Conservation (phyloP, 2,113 vertebrate genomes). For the Vulpes vulpes region DNA sequence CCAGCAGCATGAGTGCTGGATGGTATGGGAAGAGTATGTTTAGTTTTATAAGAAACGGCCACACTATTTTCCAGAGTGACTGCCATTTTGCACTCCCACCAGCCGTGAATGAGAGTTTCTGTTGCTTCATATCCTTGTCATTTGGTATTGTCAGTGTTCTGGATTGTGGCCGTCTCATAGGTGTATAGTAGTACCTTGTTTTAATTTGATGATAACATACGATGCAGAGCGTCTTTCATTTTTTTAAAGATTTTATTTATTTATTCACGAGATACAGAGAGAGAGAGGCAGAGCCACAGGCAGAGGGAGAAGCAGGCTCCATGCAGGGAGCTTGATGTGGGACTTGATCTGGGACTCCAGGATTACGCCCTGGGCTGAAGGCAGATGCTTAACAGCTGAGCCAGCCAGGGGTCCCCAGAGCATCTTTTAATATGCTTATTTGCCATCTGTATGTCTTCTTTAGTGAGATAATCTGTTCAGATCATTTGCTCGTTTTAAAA, state of each 20-base stretch:
- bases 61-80: not conserved
- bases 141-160: not conserved
- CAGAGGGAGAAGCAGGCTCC: too few species aligned
- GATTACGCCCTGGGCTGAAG: too few species aligned
- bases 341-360: too few species aligned
- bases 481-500: not conserved
- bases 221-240: not conserved
- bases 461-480: too few species aligned
- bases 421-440: too few species aligned
- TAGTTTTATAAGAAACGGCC: conserved; percentile 31
- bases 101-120: not conserved
- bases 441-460: too few species aligned
- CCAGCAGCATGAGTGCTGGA: not conserved
- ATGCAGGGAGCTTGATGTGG: too few species aligned
- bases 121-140: not conserved
- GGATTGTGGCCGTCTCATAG: not conserved
- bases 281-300: too few species aligned
- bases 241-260: too few species aligned
- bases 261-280: too few species aligned
- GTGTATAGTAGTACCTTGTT: not conserved
- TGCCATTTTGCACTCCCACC: not conserved
- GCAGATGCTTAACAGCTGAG: too few species aligned
- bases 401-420: too few species aligned
- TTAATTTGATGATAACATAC: not conserved
- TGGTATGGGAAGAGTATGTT: not conserved